Evolutionary conservation across 2,888 invertebrate species (phyloP).

Genomic region (Caenorhabditis wallacei): DNA sequence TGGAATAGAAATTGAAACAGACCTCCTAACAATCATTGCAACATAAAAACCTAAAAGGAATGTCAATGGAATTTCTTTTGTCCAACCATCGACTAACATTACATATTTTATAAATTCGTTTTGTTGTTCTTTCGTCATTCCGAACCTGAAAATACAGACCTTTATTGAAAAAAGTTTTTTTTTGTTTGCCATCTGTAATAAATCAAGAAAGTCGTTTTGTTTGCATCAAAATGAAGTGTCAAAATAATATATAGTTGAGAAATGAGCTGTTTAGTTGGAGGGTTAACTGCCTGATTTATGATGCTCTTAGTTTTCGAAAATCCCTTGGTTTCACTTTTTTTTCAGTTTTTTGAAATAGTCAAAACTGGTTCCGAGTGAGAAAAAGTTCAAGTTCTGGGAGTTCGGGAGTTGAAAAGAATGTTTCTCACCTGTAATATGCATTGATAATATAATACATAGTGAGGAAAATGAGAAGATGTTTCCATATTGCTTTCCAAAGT

Average conservation of each 20-base stretch:
- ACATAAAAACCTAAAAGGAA: conserved; percentile 79
- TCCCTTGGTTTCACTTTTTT: neutral
- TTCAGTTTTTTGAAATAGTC: too few relatives aligned
- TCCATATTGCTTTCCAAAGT: conserved; percentile 79
- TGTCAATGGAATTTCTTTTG: conserved; percentile 77
- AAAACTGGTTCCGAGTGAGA: too few relatives aligned
- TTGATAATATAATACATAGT: conserved; percentile 75
- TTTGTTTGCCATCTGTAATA: conserved; percentile 36
- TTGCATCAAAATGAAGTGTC: conserved; percentile 18
- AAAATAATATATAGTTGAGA: conserved; percentile 24
- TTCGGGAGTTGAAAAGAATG: neutral
- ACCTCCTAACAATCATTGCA: conserved; percentile 78
- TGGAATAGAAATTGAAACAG: neutral
- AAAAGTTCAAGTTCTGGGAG: too few relatives aligned
- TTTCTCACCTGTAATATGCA: conserved; percentile 71
- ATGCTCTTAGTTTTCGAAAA: conserved; percentile 12
- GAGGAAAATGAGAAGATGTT: conserved; percentile 75
- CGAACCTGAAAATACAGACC: conserved; percentile 67
- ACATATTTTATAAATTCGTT: conserved; percentile 71
- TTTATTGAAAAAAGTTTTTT: neutral
- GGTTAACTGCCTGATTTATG: conserved; percentile 48
- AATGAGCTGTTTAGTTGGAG: conserved; percentile 14
- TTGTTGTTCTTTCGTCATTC: conserved; percentile 73
- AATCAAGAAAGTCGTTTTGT: conserved; percentile 30
- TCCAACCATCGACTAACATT: conserved; percentile 74